Base-by-base conservation (phyloP, 2,888 invertebrate genomes). In the Blastobasis adustella region DNA sequence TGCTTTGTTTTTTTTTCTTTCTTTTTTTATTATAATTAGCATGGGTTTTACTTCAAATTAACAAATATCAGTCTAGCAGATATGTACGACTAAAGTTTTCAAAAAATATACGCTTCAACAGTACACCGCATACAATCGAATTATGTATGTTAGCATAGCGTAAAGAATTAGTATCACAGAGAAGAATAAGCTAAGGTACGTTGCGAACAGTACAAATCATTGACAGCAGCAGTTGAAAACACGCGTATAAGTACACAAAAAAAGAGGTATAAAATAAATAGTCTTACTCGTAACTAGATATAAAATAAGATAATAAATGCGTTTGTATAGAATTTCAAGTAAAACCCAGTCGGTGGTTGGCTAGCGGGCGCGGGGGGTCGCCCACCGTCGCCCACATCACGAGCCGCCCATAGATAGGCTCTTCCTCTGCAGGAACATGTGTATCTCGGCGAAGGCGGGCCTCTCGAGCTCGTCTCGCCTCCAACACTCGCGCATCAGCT, bases 401-500 rank as follows among this genome's bases (percentile, higher is more conserved):
- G 82, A 74, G 66, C 68, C 61, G 46, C 66, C 62, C 56, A 71
- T 73, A 49, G 57, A 63, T 47, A 78, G 63, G 49, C 67, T 60
- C 56, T 72, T 73, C 10, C 94, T 82, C 73, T 93, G 94, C 57
- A 96, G 90, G 84, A 96, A 95, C 69, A 93, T 90, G 76, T 95
- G 94, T 60, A 96, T 93, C 69, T 96, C 95, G 39, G 92, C 89
- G 89, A 96, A 96, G 58, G 92, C 89, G 5, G 96, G 96, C 41
- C 96, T 86, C 59, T 93, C 92, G 49, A 84, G 78, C 54, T 94
- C 94, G 65, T 93, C 93, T 43, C 94, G 89, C 55, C 93, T 91
- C 96, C 96, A 96, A 77, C 96, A 97, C 70, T 95, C 95, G 58
- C 91, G 82, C 94, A 96, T 95, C 62, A 96, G 87, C 68, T 95